A percentile compares a stretch with the other conserved stretches of the same genome.
Conservation (phyloP, 2,888 invertebrate species). For the Diloba caeruleocephala region DNA sequence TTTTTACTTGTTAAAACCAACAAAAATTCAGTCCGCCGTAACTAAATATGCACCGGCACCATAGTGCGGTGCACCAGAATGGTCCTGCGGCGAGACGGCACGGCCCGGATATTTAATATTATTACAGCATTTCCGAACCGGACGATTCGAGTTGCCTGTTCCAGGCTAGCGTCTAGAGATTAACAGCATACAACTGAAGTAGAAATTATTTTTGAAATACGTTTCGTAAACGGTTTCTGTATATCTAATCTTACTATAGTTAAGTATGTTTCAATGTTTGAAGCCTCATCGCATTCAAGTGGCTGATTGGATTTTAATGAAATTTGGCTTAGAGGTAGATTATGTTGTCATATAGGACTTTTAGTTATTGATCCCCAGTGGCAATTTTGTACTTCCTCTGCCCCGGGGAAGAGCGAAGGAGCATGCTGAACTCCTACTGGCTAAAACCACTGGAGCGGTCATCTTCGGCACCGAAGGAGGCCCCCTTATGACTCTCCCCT, state of each 20-base stretch:
- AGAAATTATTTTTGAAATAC: constrained; percentile 28
- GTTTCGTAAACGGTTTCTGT: constrained; percentile 3
- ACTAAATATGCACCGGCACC: neutral
- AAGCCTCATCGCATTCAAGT: constrained; percentile 20
- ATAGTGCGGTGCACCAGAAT: constrained; percentile 1
- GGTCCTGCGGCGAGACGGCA: constrained; percentile 12
- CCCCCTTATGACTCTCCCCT: no score
- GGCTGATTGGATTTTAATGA: no score
- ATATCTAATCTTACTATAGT: constrained; percentile 6
- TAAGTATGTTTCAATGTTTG: constrained; percentile 10
- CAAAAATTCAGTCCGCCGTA: no score
- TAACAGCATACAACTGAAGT: constrained; percentile 33
- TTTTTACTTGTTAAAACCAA: no score
- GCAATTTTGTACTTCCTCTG: no score
- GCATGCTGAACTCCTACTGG: no score
- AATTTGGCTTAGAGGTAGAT: no score
- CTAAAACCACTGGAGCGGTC: no score
- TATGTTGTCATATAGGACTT: no score
- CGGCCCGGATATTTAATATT: constrained; percentile 59
- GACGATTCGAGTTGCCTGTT: constrained; percentile 47
- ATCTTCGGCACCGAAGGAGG: no score
- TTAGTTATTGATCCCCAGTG: neutral
- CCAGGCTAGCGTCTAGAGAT: constrained; percentile 8
- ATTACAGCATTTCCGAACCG: constrained; percentile 58
- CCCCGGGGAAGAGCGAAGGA: no score